Conservation (phyloP, 2,888 invertebrate species). For the Pheosia gnoma region DNA sequence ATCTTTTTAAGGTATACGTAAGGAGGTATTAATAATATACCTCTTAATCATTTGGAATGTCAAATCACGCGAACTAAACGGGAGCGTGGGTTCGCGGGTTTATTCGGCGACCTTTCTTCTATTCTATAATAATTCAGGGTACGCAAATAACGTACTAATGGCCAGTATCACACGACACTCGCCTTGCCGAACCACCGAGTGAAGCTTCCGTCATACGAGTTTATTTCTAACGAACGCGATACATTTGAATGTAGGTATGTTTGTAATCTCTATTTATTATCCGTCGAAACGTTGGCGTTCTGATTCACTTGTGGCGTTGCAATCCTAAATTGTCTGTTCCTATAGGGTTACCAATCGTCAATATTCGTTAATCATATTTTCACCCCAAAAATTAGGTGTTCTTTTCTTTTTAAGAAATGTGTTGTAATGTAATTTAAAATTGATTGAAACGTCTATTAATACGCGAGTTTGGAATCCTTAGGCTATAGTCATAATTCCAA, state of each 20-base stretch:
- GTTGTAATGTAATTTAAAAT: no score
- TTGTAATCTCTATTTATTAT: conserved; percentile 27
- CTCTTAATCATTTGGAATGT: conserved; percentile 29
- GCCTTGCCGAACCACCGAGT: conserved; percentile 18
- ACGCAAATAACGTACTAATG: conserved; percentile 24
- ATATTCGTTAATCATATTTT: not conserved
- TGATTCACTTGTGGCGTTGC: conserved; percentile 29
- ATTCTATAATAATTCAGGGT: conserved; percentile 11
- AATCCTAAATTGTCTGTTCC: conserved; percentile 9
- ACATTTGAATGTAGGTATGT: conserved; percentile 28
- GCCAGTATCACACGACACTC: conserved; percentile 19
- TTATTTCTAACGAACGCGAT: conserved; percentile 30
- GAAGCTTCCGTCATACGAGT: conserved; percentile 37
- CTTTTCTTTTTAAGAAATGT: no score
- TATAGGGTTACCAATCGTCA: conserved; percentile 9
- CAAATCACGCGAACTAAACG: conserved; percentile 23
- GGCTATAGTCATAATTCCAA: no score
- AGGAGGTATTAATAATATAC: conserved; percentile 3
- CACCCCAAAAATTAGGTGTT: no score
- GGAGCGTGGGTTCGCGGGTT: conserved; percentile 25
- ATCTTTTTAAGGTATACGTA: not conserved
- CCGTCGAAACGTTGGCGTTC: conserved; percentile 16
- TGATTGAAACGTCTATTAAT: no score
- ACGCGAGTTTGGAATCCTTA: no score
- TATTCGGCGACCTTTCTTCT: conserved; percentile 32